Base-by-base conservation (phyloP, 1,140 invertebrate genomes). In the Eubasilissa regina region DNA sequence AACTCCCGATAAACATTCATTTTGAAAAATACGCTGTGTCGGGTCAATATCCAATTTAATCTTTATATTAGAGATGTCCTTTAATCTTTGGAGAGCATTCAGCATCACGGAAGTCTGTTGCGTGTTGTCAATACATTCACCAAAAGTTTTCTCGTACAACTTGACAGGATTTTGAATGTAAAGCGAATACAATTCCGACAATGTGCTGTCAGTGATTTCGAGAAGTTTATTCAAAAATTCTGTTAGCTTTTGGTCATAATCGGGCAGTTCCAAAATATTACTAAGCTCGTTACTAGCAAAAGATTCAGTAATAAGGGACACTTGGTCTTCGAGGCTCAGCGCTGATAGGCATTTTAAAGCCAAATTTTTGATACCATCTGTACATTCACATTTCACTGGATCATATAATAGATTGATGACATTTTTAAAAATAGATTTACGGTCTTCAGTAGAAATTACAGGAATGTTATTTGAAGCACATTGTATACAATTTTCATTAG, bases 151-250 rank as follows among this genome's bases (percentile, higher is more conserved):
- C 11, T 48, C 21, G 51, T 72, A 79, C 35, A 80, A 78, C 56
- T 78, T 83, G 9, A 11, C 25, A 12, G 79, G 79, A 66, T 80
- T 83, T 68, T 80, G 79, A 48, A 83, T 55, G 19, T 80, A 83
- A 4, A 78, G 44, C 8, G 53, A 45, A 45, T 80, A 76, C 35
- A 83, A 45, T 25, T 77, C 44, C 6, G 77, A 48, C 13, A 72
- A 8, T 43, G 62, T 55, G 12, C 19, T 15, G 13, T 83, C 81
- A 13, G 66, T 43, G 10, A 78, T 21, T 60, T 79, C 44, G 1
- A 78, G 47, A 12, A 83, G 56, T 72, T 83, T 83, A 53, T 83
- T 83, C 4, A 78, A 79, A 10, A 76, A 75, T 64, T 80, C 79
- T 3, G 44, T 76, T 19, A 76, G 25, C 12, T 80, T 72, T 25